phyloP scores from a whole-genome alignment of 2,797 vertebrate genomes.

The Clarias laeviceps region DNA sequence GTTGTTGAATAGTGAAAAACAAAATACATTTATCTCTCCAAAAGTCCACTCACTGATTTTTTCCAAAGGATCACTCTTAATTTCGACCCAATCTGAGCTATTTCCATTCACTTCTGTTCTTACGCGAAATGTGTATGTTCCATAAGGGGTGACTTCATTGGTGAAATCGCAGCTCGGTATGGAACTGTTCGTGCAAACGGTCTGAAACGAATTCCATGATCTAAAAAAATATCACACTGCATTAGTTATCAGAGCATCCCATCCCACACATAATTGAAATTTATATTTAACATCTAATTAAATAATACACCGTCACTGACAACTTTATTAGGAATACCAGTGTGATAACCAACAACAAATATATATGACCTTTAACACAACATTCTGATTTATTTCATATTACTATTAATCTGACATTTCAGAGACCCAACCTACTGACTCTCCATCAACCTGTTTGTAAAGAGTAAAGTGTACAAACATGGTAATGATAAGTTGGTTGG shows the following conservation, averaged over 20 bases:
- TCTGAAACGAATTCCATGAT: accelerated
- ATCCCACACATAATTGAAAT: not conserved
- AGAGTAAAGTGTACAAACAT: no score
- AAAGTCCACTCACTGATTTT: conserved; percentile 63
- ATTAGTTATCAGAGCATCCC: not conserved
- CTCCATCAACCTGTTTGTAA: no score
- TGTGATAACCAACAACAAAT: no score
- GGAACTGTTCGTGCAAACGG: conserved; percentile 56
- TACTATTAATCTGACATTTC: no score
- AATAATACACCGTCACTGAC: not conserved
- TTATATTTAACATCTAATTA: not conserved
- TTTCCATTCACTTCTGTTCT: conserved; percentile 44
- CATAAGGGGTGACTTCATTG: conserved; percentile 26
- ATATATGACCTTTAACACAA: no score
- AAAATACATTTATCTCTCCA: not conserved
- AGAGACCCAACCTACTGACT: no score
- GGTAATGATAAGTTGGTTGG: no score
- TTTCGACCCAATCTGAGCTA: conserved; percentile 67
- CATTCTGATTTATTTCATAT: no score
- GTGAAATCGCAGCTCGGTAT: conserved; percentile 64
- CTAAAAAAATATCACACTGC: conserved; percentile 38
- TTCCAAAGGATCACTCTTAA: conserved; percentile 41
- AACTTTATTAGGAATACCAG: not conserved
- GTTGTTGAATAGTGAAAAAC: not conserved
- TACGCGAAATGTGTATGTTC: conserved; percentile 59